Percentiles rank a stretch among this genome's conserved stretches.
Conservation (phyloP, 2,797 vertebrate species). For the Geotrypetes seraphini region DNA sequence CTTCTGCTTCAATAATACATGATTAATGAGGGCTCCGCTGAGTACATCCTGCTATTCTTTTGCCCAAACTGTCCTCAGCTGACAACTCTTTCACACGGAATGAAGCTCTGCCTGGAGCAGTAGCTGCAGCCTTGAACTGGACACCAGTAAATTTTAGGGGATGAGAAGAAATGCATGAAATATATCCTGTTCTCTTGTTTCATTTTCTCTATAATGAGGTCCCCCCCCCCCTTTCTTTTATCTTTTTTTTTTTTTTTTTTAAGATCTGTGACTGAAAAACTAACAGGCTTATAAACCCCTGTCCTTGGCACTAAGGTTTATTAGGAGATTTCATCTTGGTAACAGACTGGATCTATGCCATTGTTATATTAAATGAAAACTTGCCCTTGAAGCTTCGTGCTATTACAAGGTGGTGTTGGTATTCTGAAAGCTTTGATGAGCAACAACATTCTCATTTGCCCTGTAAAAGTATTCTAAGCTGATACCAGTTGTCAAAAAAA, state of each 20-base stretch:
- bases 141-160: slow-evolving; percentile 39
- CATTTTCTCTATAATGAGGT: no score
- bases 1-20: background rate
- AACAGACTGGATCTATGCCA: no score
- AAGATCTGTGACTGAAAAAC: slow-evolving; percentile 1
- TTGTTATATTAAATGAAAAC: background rate
- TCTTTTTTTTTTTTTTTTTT: no score
- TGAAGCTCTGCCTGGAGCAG: slow-evolving; percentile 21
- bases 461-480: slow-evolving; percentile 9
- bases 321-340: slow-evolving; percentile 25
- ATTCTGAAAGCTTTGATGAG: no score
- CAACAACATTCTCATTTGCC: no score
- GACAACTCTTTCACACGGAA: slow-evolving; percentile 12
- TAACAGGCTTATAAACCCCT: background rate
- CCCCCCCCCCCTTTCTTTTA: background rate
- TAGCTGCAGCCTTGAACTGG: slow-evolving; percentile 19
- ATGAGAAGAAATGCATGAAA: background rate
- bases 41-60: background rate
- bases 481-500: slow-evolving; percentile 12
- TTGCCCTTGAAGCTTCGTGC: slow-evolving; percentile 20
- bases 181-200: slow-evolving; percentile 5
- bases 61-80: slow-evolving; percentile 1
- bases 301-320: slow-evolving; percentile 17
- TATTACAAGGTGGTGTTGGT: slow-evolving; percentile 8
- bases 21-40: background rate